phyloP scores from a whole-genome alignment of 2,113 vertebrate species.

The Albula glossodonta region DNA sequence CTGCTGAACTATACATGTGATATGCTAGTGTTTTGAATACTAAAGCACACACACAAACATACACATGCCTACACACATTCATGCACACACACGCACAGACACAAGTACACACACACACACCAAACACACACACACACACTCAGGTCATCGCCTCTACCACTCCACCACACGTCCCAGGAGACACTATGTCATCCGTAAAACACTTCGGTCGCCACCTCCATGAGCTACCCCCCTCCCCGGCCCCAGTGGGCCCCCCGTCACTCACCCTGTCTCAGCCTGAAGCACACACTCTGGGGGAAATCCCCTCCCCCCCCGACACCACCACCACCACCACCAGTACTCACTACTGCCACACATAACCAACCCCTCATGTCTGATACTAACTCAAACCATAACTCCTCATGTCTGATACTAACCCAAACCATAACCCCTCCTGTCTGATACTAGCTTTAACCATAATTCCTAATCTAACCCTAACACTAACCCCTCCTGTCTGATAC shows the following conservation, averaged over 20 bases:
- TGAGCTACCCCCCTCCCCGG: neutral
- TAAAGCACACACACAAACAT: slow-evolving; percentile 3
- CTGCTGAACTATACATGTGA: neutral
- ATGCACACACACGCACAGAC: slow-evolving; percentile 35
- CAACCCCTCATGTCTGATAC: no score
- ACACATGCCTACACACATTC: slow-evolving; percentile 27
- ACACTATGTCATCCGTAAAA: neutral
- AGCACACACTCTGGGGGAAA: neutral
- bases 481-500: no score
- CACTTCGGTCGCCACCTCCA: neutral
- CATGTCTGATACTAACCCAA: no score
- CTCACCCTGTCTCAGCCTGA: no score
- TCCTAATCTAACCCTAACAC: no score
- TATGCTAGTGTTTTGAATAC: neutral
- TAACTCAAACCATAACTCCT: no score
- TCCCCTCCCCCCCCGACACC: neutral
- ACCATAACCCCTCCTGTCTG: no score
- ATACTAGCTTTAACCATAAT: no score
- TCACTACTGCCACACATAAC: no score
- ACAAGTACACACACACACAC: slow-evolving; percentile 41
- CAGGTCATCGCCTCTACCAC: neutral
- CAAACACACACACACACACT: slow-evolving; percentile 4
- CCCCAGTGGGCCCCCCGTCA: neutral
- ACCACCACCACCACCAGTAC: no score
- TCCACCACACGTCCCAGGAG: slow-evolving; percentile 21